Conservation (phyloP, 2,888 invertebrate genomes). For the Synergus laeviventris region DNA sequence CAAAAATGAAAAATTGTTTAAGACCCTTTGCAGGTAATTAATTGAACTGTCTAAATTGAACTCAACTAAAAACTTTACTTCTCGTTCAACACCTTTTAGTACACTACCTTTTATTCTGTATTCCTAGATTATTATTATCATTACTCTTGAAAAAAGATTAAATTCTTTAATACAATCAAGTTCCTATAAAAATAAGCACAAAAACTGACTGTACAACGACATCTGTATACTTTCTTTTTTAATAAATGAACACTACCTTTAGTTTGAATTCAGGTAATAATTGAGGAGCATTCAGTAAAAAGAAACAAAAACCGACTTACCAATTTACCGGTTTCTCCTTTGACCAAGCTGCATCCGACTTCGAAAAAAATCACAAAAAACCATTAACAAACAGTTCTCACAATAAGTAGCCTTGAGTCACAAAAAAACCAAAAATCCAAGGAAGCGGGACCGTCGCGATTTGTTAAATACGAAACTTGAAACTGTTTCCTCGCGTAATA, state of each 20-base stretch:
- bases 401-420: slow-evolving; percentile 14
- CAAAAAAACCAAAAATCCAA: background rate
- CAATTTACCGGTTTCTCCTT: slow-evolving; percentile 14
- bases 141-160: too few relatives aligned
- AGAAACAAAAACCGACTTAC: slow-evolving; percentile 1
- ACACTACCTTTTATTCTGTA: too few relatives aligned
- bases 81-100: background rate
- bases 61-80: background rate
- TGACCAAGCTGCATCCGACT: background rate
- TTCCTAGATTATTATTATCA: too few relatives aligned
- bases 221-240: background rate
- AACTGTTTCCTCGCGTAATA: slow-evolving; percentile 22
- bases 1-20: background rate
- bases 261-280: background rate
- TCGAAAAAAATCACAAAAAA: slow-evolving; percentile 2
- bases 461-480: background rate
- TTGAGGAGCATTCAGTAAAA: background rate
- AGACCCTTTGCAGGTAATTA: background rate
- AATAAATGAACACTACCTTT: background rate
- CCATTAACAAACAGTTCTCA: slow-evolving; percentile 16
- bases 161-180: too few relatives aligned
- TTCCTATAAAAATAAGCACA: too few relatives aligned
- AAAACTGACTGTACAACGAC: too few relatives aligned
- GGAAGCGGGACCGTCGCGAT: background rate
- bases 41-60: background rate